Conservation (phyloP, 1,140 invertebrate genomes). For the Bombus turneri region DNA sequence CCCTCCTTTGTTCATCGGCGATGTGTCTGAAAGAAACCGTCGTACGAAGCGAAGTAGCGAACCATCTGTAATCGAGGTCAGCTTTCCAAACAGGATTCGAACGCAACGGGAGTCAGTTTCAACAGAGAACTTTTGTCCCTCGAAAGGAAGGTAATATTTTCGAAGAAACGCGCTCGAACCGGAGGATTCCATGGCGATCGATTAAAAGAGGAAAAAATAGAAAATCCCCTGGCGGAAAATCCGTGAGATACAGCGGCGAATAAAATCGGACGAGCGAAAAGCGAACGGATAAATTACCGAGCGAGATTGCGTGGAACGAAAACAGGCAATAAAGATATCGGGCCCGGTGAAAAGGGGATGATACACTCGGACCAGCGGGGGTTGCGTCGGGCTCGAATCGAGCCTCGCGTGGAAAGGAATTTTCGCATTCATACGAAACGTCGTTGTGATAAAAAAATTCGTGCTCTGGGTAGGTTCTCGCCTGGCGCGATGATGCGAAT, state of each 20-base stretch:
- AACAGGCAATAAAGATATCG: constrained; percentile 57
- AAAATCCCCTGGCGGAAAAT: too few species aligned
- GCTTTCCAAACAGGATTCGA: not conserved
- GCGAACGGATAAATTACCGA: constrained; percentile 43
- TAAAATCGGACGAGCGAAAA: not conserved
- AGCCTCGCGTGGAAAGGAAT: constrained; percentile 20
- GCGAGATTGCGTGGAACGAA: constrained; percentile 50
- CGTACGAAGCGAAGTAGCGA: not conserved
- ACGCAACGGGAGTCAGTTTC: not conserved
- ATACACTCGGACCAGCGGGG: not conserved
- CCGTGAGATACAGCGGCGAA: not conserved
- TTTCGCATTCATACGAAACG: constrained; percentile 58
- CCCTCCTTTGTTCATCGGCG: not conserved
- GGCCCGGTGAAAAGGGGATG: constrained; percentile 18
- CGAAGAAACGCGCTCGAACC: not conserved
- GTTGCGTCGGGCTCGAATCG: not conserved
- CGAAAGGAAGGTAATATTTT: not conserved
- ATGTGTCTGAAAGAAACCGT: not conserved
- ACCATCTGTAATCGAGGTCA: not conserved
- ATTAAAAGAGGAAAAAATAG: not conserved
- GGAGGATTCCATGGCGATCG: not conserved
- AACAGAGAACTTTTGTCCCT: not conserved
- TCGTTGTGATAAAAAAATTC: constrained; percentile 62
- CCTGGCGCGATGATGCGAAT: constrained; percentile 63
- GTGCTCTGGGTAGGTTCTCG: constrained; percentile 56